Percentiles rank a stretch among this genome's conserved stretches.
Conservation (phyloP, 2,113 vertebrate species). For the Pollachius pollachius region DNA sequence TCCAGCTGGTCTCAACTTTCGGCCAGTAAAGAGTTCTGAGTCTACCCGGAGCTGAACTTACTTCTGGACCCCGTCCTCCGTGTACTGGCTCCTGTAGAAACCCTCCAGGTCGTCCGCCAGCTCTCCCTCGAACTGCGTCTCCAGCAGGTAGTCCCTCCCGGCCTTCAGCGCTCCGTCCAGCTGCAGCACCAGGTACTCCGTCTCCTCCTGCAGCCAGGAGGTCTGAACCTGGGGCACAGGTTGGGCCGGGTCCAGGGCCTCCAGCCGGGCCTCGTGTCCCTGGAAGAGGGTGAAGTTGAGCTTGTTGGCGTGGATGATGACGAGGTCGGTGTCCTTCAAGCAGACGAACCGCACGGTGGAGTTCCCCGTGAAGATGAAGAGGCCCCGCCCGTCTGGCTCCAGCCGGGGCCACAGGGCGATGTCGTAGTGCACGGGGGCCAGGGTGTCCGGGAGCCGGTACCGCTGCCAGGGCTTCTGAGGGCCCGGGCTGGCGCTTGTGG, state of each 20-base stretch:
- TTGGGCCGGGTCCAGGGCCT: fast-evolving
- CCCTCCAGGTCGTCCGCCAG: conserved; percentile 87
- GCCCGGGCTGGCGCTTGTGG: not conserved
- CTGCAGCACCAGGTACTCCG: conserved; percentile 83
- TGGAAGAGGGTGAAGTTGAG: conserved; percentile 77
- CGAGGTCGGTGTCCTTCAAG: conserved; percentile 67
- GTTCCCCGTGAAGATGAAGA: conserved; percentile 81
- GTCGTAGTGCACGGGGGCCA: conserved; percentile 75
- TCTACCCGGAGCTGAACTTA: conserved; percentile 54
- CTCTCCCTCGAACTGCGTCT: conserved; percentile 78
- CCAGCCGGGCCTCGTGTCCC: conserved; percentile 31
- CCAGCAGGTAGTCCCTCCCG: conserved; percentile 68
- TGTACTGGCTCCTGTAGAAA: conserved; percentile 93
- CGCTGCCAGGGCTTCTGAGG: conserved; percentile 73
- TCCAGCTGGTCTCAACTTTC: too few relatives aligned
- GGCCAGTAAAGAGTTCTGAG: too few relatives aligned
- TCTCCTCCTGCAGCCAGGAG: conserved; percentile 71
- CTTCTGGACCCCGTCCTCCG: conserved; percentile 62
- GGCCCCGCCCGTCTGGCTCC: not conserved
- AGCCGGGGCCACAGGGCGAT: conserved; percentile 83
- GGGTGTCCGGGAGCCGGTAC: conserved; percentile 77
- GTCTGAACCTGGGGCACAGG: conserved; percentile 24
- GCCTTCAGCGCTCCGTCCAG: conserved; percentile 42
- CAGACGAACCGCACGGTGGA: conserved; percentile 81
- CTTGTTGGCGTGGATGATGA: conserved; percentile 89